Conservation (phyloP, 2,113 vertebrate species). For the cat (Felis catus) region F.catus_Fca126_mat1.0 CM031418.1:84802001-84802500, state of each 20-base stretch:
- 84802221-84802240: background rate
- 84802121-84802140: background rate
- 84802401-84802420: background rate
- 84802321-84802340: background rate
- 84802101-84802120: background rate
- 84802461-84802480: background rate
- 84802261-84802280: background rate
- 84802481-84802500: background rate
- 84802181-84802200: background rate
- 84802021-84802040: fast-evolving
- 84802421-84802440: background rate
- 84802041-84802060: background rate
- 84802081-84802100: background rate
- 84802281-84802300: background rate
- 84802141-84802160: background rate
- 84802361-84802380: background rate
- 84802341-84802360: background rate
- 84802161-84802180: background rate
- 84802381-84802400: background rate
- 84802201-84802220: background rate
- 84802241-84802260: background rate
- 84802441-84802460: background rate
- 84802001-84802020: background rate
- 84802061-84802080: background rate
- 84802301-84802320: no score